Percentiles rank a stretch among this genome's conserved stretches.
phyloP scores from a whole-genome alignment of 1,140 invertebrate species.

The Pogonus chalceus region DNA sequence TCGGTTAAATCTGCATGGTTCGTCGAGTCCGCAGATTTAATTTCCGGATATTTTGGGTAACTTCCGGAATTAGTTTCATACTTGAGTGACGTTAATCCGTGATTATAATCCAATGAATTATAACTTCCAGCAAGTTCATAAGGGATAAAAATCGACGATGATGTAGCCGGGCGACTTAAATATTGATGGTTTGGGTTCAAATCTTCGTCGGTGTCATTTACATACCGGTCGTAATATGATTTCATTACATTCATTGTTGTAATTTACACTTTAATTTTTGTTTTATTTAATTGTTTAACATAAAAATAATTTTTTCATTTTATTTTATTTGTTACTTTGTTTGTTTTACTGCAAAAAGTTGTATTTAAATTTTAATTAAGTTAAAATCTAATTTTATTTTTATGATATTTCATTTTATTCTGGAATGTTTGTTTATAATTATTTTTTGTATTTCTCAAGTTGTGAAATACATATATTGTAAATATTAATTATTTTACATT shows the following conservation, averaged over 20 bases:
- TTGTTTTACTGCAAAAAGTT: no score
- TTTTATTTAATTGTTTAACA: no score
- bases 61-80: not conserved
- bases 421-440: no score
- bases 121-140: not conserved
- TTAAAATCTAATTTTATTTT: no score
- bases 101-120: not conserved
- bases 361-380: no score
- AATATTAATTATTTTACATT: no score
- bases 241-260: conserved; percentile 23
- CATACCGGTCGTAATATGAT: conserved; percentile 16
- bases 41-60: not conserved
- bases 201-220: not conserved
- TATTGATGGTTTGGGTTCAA: not conserved
- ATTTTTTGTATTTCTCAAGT: no score
- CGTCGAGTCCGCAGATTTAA: not conserved
- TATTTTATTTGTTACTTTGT: no score
- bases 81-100: not conserved
- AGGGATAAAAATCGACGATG: not conserved
- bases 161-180: not conserved
- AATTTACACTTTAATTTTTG: no score
- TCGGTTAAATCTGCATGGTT: conserved; percentile 19
- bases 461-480: no score
- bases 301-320: no score
- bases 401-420: no score